These are phyloP conservation scores for Cephus nigrinus DNA, from an alignment of 2,888 invertebrate genomes.

Conservation along the genomic window DNA sequence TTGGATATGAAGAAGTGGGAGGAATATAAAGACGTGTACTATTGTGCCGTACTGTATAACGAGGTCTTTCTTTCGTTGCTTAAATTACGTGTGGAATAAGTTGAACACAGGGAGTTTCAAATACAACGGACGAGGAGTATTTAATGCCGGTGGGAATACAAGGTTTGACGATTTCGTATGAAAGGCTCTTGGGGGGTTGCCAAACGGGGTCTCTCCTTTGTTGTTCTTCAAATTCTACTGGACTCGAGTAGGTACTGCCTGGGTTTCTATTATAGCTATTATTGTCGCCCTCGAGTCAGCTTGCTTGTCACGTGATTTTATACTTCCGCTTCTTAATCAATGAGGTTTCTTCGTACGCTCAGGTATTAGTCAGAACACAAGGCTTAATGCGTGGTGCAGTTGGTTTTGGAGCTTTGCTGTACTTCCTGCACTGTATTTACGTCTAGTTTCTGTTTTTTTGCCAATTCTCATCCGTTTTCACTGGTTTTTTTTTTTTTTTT, in stretches of 20 bases:
- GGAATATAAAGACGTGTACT: not conserved
- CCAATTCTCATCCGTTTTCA: not conserved
- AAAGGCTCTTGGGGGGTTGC: not conserved
- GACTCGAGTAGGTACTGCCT: not conserved
- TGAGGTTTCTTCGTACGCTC: not conserved
- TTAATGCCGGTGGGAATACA: not conserved
- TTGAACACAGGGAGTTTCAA: not conserved
- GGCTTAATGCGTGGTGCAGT: not conserved
- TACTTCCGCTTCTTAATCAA: conserved; percentile 1
- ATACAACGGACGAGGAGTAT: not conserved
- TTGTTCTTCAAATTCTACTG: not conserved
- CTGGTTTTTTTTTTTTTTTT: not conserved
- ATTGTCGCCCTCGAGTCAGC: not conserved
- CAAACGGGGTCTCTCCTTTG: not conserved
- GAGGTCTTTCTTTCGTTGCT: not conserved
- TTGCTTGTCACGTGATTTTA: not conserved
- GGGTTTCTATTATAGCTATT: not conserved
- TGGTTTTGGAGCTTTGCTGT: not conserved
- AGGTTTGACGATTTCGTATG: not conserved
- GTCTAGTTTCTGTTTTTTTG: not conserved
- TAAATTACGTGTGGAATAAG: not conserved
- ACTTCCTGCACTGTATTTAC: not conserved
- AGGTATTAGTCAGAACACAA: not conserved
- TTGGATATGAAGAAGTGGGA: not conserved
- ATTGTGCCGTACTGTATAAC: not conserved